Evolutionary conservation across 2,113 vertebrate species (phyloP).

Genomic region (Chiloscyllium plagiosum): DNA sequence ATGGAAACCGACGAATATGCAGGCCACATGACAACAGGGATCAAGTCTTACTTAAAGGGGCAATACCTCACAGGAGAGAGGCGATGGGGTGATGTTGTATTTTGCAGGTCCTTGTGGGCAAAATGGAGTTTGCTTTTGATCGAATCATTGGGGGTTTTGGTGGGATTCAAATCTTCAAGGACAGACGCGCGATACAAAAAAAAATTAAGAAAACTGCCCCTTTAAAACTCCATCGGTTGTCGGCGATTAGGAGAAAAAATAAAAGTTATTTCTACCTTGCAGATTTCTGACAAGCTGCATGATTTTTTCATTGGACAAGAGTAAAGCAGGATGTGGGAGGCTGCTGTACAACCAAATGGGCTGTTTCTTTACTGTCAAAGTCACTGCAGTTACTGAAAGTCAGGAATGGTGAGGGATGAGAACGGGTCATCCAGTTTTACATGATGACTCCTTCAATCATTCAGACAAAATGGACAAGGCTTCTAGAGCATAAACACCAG

Average conservation of each 20-base stretch:
- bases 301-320: background rate
- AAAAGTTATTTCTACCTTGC: background rate
- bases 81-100: background rate
- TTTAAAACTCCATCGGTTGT: background rate
- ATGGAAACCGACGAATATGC: slow-evolving; percentile 45
- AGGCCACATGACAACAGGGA: background rate
- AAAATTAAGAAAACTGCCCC: background rate
- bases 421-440: background rate
- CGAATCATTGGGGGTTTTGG: background rate
- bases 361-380: background rate
- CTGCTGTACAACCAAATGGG: background rate
- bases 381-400: background rate
- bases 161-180: background rate
- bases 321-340: background rate
- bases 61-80: background rate
- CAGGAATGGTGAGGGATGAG: background rate
- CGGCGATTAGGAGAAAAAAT: background rate
- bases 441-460: background rate
- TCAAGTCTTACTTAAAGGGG: background rate
- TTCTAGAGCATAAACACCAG: too few relatives aligned
- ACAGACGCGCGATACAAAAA: background rate
- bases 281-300: background rate
- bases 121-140: background rate
- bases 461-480: background rate
- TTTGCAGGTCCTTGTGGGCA: background rate